A percentile compares a stretch with the other conserved stretches of the same genome.
These are phyloP conservation scores for Enteromius anoplus DNA, from an alignment of 2,797 vertebrate species.

Conservation along the genomic window DNA sequence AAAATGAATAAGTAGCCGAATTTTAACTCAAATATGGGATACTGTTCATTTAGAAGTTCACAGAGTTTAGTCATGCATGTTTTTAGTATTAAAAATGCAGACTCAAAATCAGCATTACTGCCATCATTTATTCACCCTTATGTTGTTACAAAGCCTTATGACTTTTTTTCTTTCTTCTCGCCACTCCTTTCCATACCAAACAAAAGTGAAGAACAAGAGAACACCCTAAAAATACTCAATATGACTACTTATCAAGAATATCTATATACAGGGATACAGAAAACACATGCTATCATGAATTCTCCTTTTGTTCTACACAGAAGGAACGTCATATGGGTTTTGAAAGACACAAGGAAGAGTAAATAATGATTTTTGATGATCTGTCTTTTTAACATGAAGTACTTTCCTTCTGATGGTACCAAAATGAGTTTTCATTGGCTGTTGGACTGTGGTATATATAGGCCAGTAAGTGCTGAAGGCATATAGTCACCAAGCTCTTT, in stretches of 20 bases:
- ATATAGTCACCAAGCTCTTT: slow-evolving; percentile 32
- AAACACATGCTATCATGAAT: background rate
- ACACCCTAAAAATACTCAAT: background rate
- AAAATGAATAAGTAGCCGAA: background rate
- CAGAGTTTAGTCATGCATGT: background rate
- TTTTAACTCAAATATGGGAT: background rate
- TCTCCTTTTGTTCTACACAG: background rate
- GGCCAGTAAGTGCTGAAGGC: slow-evolving; percentile 36
- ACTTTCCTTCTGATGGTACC: background rate
- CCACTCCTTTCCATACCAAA: background rate
- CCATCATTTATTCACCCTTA: slow-evolving; percentile 24
- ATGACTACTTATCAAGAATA: background rate
- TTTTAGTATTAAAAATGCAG: background rate
- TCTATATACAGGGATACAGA: background rate
- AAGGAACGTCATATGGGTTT: background rate
- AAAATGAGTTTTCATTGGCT: slow-evolving; percentile 32
- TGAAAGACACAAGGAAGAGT: background rate
- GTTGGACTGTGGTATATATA: slow-evolving; percentile 35
- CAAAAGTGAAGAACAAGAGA: background rate
- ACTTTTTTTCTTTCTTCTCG: slow-evolving; percentile 3
- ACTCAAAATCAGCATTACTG: slow-evolving; percentile 16
- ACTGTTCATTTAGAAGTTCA: background rate
- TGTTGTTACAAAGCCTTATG: slow-evolving; percentile 14
- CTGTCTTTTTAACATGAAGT: slow-evolving; percentile 13
- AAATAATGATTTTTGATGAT: slow-evolving; percentile 4